Evolutionary conservation across 1,140 invertebrate species (phyloP).

Genomic region (Leptopilina clavipes): DNA sequence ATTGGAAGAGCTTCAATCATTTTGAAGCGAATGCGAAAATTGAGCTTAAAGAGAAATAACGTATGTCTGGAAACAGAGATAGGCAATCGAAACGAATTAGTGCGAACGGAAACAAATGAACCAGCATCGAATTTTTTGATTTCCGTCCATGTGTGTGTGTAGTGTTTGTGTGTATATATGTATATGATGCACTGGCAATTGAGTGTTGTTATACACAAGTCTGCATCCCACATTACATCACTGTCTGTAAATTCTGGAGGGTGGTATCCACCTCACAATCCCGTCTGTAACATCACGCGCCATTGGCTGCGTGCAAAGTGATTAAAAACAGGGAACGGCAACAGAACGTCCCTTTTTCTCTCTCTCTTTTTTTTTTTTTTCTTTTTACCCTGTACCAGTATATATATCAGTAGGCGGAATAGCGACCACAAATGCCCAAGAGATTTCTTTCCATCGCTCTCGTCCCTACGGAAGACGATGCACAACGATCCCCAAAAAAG

Average conservation of each 20-base stretch:
- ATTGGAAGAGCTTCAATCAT: constrained; percentile 5
- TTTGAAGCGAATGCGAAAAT: constrained; percentile 13
- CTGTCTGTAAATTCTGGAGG: constrained; percentile 32
- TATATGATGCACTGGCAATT: constrained; percentile 4
- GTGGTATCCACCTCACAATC: constrained; percentile 29
- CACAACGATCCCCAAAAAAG: constrained; percentile 17
- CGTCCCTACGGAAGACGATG: constrained; percentile 10
- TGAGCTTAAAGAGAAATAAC: not conserved
- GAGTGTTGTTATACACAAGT: constrained; percentile 34
- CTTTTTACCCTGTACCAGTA: not conserved
- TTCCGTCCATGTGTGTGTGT: not conserved
- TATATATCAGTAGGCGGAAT: constrained; percentile 31
- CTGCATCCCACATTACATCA: constrained; percentile 32
- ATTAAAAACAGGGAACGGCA: constrained; percentile 43
- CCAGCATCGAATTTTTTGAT: constrained; percentile 28
- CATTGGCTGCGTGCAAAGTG: constrained; percentile 42
- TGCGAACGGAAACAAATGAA: constrained; percentile 23
- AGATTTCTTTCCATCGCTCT: not conserved
- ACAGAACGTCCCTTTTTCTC: constrained; percentile 22
- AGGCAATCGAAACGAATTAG: not conserved
- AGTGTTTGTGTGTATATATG: too few relatives aligned
- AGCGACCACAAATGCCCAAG: constrained; percentile 29
- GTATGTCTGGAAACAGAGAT: constrained; percentile 8
- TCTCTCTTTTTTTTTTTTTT: not conserved
- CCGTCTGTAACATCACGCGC: constrained; percentile 33